A percentile compares a stretch with the other conserved stretches of the same genome.
phyloP scores from a whole-genome alignment of 2,888 invertebrate genomes.

The Spisula subtruncata region DNA sequence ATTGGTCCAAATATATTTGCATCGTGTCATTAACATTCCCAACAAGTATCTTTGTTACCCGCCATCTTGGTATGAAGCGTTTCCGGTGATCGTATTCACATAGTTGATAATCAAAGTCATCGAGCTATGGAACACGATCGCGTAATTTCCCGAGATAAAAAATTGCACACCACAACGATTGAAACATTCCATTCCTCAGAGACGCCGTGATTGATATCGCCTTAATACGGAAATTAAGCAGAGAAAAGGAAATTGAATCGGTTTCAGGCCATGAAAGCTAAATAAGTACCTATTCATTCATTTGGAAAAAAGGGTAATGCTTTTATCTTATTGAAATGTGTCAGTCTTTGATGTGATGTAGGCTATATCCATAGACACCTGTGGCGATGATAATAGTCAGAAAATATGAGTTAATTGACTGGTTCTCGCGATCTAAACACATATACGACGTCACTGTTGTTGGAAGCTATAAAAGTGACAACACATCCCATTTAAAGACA shows the following conservation, averaged over 20 bases:
- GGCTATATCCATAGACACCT: not conserved
- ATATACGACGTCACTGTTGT: not conserved
- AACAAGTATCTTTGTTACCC: not conserved
- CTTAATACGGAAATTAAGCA: slow-evolving; percentile 42
- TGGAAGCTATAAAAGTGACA: not conserved
- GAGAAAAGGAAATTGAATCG: slow-evolving; percentile 46
- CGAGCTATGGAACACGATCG: not conserved
- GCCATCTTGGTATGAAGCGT: not conserved
- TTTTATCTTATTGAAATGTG: not conserved
- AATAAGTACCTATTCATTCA: slow-evolving; percentile 13
- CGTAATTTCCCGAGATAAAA: slow-evolving; percentile 10
- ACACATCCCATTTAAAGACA: not conserved
- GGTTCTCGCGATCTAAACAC: not conserved
- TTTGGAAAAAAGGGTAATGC: not conserved
- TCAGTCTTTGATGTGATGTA: not conserved
- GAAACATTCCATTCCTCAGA: slow-evolving; percentile 17
- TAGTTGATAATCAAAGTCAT: not conserved
- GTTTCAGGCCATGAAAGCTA: slow-evolving; percentile 29
- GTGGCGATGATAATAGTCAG: not conserved
- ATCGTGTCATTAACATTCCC: not conserved
- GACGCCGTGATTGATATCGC: slow-evolving; percentile 37
- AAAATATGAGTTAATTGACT: slow-evolving; percentile 15
- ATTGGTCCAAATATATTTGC: too few species aligned
- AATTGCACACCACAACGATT: slow-evolving; percentile 6
- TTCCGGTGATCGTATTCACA: not conserved